Evolutionary conservation across 2,888 invertebrate genomes (phyloP), one percentile per base, ranked within the genome.

Genomic region (Galeopsomyia nigrocyanea): DNA sequence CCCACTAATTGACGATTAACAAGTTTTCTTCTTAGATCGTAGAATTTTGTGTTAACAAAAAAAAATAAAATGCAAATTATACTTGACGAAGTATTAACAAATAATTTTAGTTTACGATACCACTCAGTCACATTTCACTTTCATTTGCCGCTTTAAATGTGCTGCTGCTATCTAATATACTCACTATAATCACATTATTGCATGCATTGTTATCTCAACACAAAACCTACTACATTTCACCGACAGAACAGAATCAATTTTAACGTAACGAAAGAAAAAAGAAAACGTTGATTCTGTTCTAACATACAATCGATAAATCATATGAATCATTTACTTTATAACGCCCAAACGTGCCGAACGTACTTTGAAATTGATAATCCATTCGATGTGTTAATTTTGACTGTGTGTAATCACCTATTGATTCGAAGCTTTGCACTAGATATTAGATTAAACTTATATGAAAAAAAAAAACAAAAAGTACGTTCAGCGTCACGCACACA

Each of bases 61-160:
- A 31, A 22, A 56, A 53, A 22, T 31, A 13, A 14, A 53, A 61
- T 46, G 70, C 74, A 63, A 62, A 75, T 77, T 79, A 85, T 86
- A 86, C 85, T 86, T 86, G 85, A 84, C 84, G 75, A 85, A 85
- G 83, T 81, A 78, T 79, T 78, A 81, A 80, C 78, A 77, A 26
- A 73, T 66, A 76, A 79, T 83, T 84, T 85, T 82, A 83, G 80
- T 82, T 26, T 80, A 80, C 55, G 75, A 77, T 74, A 74, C 71
- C 81, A 82, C 82, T 83, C 76, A 81, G 5, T 83, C 82, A 80
- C 82, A 81, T 81, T 82, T 85, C 82, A 83, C 80, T 86, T 82
- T 86, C 80, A 85, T 86, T 86, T 86, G 85, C 86, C 78, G 86
- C 86, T 86, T 86, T 86, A 80, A 80, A 81, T 86, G 85, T 85